Conservation (phyloP, 2,888 invertebrate species). For the Tridacna gigas region DNA sequence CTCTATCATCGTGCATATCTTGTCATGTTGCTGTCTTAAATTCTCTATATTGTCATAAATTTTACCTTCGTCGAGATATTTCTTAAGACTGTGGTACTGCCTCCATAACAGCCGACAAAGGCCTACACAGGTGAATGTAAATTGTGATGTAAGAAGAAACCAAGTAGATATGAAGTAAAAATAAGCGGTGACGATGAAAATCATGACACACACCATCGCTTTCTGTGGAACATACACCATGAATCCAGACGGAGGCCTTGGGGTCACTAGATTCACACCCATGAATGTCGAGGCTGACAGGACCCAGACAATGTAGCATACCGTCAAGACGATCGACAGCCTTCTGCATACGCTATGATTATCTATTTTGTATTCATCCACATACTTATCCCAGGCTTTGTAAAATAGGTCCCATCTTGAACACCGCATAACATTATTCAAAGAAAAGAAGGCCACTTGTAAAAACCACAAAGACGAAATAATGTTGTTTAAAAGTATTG, state of each 20-base stretch:
- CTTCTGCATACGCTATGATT: constrained; percentile 26
- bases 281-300: constrained; percentile 54
- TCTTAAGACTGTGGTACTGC: constrained; percentile 41
- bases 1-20: constrained; percentile 47
- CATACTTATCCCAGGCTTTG: constrained; percentile 54
- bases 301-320: constrained; percentile 59
- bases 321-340: constrained; percentile 33
- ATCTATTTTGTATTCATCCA: constrained; percentile 43
- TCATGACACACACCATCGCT: constrained; percentile 6
- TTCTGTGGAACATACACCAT: constrained; percentile 27
- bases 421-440: constrained; percentile 56
- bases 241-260: constrained; percentile 43
- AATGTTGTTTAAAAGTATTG: constrained; percentile 59
- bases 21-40: constrained; percentile 62
- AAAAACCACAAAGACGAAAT: constrained; percentile 68
- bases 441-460: constrained; percentile 58
- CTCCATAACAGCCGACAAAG: constrained; percentile 54
- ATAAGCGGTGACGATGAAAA: constrained; percentile 51
- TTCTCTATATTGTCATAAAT: constrained; percentile 59
- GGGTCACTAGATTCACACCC: constrained; percentile 30
- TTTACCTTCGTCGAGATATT: constrained; percentile 36
- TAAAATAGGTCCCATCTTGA: constrained; percentile 58
- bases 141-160: constrained; percentile 66
- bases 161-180: constrained; percentile 66
- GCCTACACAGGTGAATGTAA: constrained; percentile 39